These are phyloP conservation scores for Neoniphon sammara DNA, from an alignment of 2,797 vertebrate genomes.

Conservation along the genomic window DNA sequence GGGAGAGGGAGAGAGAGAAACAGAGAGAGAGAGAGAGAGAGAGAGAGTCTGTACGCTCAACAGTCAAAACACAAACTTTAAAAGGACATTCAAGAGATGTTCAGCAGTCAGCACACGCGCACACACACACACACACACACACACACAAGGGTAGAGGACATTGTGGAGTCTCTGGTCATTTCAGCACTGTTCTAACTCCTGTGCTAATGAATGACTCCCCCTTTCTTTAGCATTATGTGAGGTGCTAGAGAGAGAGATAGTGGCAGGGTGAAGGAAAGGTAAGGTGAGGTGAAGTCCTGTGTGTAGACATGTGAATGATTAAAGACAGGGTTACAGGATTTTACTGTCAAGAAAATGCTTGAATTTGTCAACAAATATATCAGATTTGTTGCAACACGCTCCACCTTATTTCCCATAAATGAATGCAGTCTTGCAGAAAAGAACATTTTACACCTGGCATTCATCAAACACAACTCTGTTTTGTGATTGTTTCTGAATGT, in stretches of 20 bases:
- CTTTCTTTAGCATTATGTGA: neutral
- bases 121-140: neutral
- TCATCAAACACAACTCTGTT: no score
- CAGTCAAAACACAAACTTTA: slow-evolving; percentile 44
- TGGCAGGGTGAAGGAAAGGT: no score
- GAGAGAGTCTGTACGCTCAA: slow-evolving; percentile 5
- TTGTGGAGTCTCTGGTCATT: neutral
- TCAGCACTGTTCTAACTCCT: neutral
- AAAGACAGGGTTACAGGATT: neutral
- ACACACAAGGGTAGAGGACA: neutral
- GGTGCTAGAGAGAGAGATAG: neutral
- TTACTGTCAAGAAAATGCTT: no score
- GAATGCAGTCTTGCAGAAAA: neutral
- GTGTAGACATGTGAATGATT: neutral
- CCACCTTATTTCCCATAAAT: neutral
- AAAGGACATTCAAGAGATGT: slow-evolving; percentile 33
- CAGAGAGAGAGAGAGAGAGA: neutral
- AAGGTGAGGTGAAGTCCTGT: neutral
- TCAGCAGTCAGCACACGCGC: slow-evolving; percentile 11
- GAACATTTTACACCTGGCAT: no score
- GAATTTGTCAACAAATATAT: no score
- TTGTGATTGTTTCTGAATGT: no score
- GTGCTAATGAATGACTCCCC: slow-evolving; percentile 6
- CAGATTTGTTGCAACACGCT: neutral
- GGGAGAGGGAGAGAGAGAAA: slow-evolving; percentile 16